Evolutionary conservation across 2,797 vertebrate genomes (phyloP), one percentile per base, ranked within the genome.

Genomic region (Oryzias sinensis): DNA sequence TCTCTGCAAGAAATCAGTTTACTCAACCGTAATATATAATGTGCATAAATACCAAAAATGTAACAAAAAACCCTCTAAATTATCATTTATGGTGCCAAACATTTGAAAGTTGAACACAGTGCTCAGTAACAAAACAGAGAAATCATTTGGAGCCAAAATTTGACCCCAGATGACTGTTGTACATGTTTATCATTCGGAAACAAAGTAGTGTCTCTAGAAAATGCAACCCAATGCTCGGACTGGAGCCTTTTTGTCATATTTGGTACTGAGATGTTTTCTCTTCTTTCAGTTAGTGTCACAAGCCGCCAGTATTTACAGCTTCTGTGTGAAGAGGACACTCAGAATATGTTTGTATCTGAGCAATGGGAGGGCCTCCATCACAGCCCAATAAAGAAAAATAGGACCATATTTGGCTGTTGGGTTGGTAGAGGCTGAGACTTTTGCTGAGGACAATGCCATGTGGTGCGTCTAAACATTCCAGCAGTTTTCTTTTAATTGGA

Each of bases 331-430:
- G 70, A 85, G 74, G 73, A 87, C 84, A 86, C 77, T 66, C 72
- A 87, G 81, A 82, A 82, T 70, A 82, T 74, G 76, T 81, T 79
- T 76, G 76, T 65, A 80, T 77, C 64, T 53, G 74, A 77, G 70
- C 80, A 72, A 84, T 84, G 78, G 84, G 79, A 78, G 82, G 74
- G 86, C 82, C 83, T 88, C 80, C 76, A 80, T 83, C 70, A 49
- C 77, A 68, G 82, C 79, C 66, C 70, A 72, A 80, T 79, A 80
- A 78, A 79, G 76, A 83, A 79, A 84, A 89, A 83, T 81, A 87
- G 65, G 62, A 78, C 89, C 89, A 87, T 91, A 91, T 91, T 90
- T 89, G 88, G 88, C 70, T 14, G 76, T 70, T 62, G 67, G 79
- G 79, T 62, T 49, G 61, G 57, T 82, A 82, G 68, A 78, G 68